Evolutionary conservation across 1,140 invertebrate genomes (phyloP), one percentile per base, ranked within the genome.

Genomic region (Drosophila ogumai): DNA sequence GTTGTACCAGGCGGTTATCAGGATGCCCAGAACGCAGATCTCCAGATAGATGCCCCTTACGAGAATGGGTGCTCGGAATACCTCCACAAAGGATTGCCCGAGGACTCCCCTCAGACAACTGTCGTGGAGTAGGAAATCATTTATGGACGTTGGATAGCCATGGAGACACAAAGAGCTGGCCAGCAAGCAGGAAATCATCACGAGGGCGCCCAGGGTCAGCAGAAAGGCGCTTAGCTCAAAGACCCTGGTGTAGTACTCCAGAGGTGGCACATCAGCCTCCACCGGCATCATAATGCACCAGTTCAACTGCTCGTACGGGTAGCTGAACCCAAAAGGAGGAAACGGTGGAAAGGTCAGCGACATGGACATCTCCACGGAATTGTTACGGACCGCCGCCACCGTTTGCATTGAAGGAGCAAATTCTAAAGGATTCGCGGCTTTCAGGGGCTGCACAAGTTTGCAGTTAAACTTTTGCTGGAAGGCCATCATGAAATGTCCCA

Each of bases 1-100:
- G 19, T 92, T 92, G 12, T 91, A 92, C 72, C 84, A 91, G 17
- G 79, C 86, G 3, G 91, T 91, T 5, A 92, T 66, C 9, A 92
- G 55, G 17, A 92, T 79, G 9, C 91, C 90, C 17, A 92, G 34
- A 6, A 88, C 17, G 40, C 84, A 92, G 12, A 92, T 92, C 50
- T 91, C 58, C 17, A 91, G 8, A 41, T 91, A 92, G 3, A 85
- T 91, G 17, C 66, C 72, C 1, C 91, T 74, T 10, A 92, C 63
- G 0, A 86, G 47, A 4, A 59, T 10, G 2, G 91, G 87, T 0
- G 90, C 75, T 10, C 65, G 36, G 0, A 44, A 13, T 0, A 91
- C 74, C 57, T 92, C 81, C 9, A 60, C 68, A 13, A 92, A 91
- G 0, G 91, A 73, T 22, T 92, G 91, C 0, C 90, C 90, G 15